Conservation (phyloP, 1,140 invertebrate genomes). For the Hestina assimilis region DNA sequence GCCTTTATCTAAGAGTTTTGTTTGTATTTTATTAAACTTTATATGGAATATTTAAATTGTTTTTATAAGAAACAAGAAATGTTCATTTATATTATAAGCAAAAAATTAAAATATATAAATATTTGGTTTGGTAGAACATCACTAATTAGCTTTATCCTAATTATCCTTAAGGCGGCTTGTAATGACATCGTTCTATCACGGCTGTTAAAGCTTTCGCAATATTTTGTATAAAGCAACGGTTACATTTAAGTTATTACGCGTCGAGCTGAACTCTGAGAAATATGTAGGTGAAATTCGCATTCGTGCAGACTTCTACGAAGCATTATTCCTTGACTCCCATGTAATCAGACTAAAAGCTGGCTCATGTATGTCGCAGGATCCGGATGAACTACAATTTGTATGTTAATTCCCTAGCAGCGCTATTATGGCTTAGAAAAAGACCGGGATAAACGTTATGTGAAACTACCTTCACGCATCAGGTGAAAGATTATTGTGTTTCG, state of each 20-base stretch:
- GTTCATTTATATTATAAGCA: too few relatives aligned
- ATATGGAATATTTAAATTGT: too few relatives aligned
- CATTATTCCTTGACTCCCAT: constrained; percentile 23
- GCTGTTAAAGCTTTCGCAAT: constrained; percentile 2
- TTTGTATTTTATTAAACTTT: too few relatives aligned
- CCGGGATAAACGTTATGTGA: constrained; percentile 16
- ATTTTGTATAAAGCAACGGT: constrained; percentile 7
- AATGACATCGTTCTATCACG: neutral
- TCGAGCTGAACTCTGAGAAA: neutral
- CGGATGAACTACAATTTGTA: constrained; percentile 39
- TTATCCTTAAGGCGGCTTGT: neutral
- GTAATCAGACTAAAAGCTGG: constrained; percentile 49
- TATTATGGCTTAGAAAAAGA: constrained; percentile 18
- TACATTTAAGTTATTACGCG: constrained; percentile 5
- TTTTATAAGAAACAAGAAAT: too few relatives aligned
- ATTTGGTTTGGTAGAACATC: too few relatives aligned
- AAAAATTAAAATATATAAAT: too few relatives aligned
- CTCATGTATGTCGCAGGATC: constrained; percentile 30
- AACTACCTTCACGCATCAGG: constrained; percentile 5
- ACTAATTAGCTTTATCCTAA: too few relatives aligned
- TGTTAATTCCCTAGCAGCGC: constrained; percentile 38
- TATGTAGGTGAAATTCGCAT: constrained; percentile 1
- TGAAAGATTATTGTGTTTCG: too few relatives aligned
- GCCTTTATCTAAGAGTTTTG: too few relatives aligned
- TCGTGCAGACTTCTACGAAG: constrained; percentile 6